A percentile compares a stretch with the other conserved stretches of the same genome.
Evolutionary conservation across 1,140 invertebrate species (phyloP).

Genomic region (Euura saliciscinereae): DNA sequence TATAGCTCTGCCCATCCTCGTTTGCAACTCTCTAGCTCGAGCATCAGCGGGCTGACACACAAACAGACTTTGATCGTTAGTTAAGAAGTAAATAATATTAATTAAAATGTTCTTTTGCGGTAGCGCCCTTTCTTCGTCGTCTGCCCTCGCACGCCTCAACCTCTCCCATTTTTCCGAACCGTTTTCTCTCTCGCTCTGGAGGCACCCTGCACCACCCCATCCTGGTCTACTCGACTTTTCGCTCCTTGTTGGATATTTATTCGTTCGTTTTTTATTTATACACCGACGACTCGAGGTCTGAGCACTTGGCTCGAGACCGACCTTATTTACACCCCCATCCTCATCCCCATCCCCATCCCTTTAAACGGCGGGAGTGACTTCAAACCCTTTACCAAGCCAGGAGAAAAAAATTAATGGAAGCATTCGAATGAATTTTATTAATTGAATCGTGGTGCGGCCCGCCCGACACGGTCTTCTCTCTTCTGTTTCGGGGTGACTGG

Average conservation of each 20-base stretch:
- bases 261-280: conserved; percentile 41
- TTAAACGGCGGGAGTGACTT: conserved; percentile 41
- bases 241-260: conserved; percentile 56
- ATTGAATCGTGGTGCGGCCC: conserved; percentile 43
- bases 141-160: neutral
- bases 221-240: conserved; percentile 54
- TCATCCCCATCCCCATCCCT: conserved; percentile 35
- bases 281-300: conserved; percentile 38
- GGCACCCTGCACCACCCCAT: conserved; percentile 22
- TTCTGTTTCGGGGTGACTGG: neutral
- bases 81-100: conserved; percentile 58
- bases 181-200: neutral
- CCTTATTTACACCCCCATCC: conserved; percentile 49
- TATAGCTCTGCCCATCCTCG: neutral
- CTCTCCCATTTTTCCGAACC: conserved; percentile 24
- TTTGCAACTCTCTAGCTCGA: conserved; percentile 4
- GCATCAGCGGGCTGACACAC: conserved; percentile 11
- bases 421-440: conserved; percentile 57
- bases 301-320: conserved; percentile 35
- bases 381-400: conserved; percentile 17
- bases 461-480: conserved; percentile 2
- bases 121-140: conserved; percentile 35
- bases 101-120: conserved; percentile 55
- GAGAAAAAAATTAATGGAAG: conserved; percentile 53
- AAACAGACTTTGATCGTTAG: conserved; percentile 50